Percentiles rank a stretch among this genome's conserved stretches.
These are phyloP conservation scores for Pantherophis guttatus DNA, from an alignment of 2,113 vertebrate species.

Conservation along the genomic window DNA sequence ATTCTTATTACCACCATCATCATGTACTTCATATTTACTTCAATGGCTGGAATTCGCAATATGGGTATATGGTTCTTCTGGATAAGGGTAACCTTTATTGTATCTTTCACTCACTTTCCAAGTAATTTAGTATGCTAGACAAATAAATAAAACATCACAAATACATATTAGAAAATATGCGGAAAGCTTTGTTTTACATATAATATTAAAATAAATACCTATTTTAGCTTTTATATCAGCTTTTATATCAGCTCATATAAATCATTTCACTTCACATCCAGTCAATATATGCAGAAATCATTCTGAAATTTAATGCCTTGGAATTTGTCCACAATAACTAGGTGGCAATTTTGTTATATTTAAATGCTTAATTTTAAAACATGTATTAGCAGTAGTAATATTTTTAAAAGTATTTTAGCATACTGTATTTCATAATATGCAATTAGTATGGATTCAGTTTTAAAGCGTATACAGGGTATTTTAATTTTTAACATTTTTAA, in stretches of 20 bases:
- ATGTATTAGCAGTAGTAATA: background rate
- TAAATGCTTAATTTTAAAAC: background rate
- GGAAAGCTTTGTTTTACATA: background rate
- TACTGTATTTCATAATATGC: background rate
- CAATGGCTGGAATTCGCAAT: slow-evolving; percentile 97
- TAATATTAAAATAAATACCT: background rate
- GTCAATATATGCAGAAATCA: background rate
- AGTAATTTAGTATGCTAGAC: background rate
- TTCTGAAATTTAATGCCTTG: background rate
- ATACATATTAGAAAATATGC: background rate
- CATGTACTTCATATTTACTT: slow-evolving; percentile 97
- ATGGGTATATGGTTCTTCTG: slow-evolving; percentile 99
- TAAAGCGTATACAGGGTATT: background rate
- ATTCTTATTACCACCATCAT: slow-evolving; percentile 94
- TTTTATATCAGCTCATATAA: background rate
- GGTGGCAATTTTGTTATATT: background rate
- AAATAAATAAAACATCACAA: background rate
- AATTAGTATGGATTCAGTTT: background rate
- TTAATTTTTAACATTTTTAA: background rate
- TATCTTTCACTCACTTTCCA: background rate
- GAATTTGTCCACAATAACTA: background rate
- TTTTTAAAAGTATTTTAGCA: background rate
- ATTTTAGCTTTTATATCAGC: too few species aligned
- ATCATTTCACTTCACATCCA: background rate
- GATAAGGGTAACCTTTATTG: slow-evolving; percentile 80